Conservation (phyloP, 2,797 vertebrate genomes). For the Enteromius mattozi region DNA sequence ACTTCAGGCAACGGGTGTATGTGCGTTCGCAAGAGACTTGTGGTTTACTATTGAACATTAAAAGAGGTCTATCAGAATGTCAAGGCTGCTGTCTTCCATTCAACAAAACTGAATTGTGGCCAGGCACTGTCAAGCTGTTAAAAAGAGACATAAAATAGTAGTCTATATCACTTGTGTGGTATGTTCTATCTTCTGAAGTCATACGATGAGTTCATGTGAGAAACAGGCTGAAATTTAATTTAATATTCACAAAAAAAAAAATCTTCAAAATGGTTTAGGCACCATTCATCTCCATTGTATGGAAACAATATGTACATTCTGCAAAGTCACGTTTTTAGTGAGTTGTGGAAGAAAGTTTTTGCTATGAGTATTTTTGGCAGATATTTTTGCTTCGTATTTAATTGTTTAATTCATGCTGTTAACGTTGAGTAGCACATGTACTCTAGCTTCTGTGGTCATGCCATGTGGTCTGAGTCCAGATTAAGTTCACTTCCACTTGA, state of each 20-base stretch:
- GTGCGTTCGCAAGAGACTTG: neutral
- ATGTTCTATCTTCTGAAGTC: neutral
- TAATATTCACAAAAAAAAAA: neutral
- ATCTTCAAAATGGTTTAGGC: neutral
- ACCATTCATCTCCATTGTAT: neutral
- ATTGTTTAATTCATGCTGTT: slow-evolving; percentile 32
- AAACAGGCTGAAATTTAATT: neutral
- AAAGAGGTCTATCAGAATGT: neutral
- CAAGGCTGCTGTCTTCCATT: neutral
- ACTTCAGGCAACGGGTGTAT: too few species aligned
- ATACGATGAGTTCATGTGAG: neutral
- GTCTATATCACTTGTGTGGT: neutral
- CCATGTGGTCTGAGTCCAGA: slow-evolving; percentile 31
- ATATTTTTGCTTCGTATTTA: neutral
- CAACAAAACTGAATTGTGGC: neutral
- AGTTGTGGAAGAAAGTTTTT: neutral
- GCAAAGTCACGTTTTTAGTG: neutral
- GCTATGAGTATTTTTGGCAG: neutral
- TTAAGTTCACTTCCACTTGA: slow-evolving; percentile 46
- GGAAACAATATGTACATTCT: neutral
- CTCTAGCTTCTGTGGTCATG: slow-evolving; percentile 6
- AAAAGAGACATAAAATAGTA: neutral
- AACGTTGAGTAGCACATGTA: slow-evolving; percentile 9
- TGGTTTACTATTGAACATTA: neutral
- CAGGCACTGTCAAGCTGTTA: neutral